Conservation (phyloP, 1,140 invertebrate species). For the Battus philenor region DNA sequence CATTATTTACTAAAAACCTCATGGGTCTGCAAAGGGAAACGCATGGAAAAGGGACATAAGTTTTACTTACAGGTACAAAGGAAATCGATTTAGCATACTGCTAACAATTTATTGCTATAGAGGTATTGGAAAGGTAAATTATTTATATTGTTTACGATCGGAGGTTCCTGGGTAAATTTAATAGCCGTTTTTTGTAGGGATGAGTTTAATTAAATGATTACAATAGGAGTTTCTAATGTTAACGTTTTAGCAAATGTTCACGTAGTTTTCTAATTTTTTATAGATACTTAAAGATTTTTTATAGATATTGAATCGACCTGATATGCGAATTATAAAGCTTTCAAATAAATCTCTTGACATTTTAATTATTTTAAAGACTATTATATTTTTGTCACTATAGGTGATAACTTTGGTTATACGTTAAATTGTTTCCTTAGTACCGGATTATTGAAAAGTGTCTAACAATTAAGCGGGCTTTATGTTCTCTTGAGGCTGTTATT, state of each 20-base stretch:
- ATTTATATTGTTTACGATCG: conserved; percentile 13
- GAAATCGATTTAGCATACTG: conserved; percentile 17
- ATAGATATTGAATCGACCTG: background rate
- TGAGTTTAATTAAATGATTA: background rate
- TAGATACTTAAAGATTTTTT: background rate
- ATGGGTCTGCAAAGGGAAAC: conserved; percentile 33
- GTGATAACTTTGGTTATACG: too few relatives aligned
- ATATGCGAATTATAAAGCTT: background rate
- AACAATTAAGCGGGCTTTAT: too few relatives aligned
- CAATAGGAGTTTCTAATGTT: background rate
- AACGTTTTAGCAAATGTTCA: background rate
- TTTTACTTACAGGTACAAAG: conserved; percentile 17
- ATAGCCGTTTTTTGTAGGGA: background rate
- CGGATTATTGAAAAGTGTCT: background rate
- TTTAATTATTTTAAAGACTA: too few relatives aligned
- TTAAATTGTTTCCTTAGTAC: too few relatives aligned
- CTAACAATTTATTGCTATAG: conserved; percentile 14
- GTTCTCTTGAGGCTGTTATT: too few relatives aligned
- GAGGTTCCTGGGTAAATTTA: background rate
- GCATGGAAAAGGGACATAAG: conserved; percentile 16
- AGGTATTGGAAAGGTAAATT: conserved; percentile 10
- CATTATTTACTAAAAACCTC: conserved; percentile 60
- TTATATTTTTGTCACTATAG: too few relatives aligned
- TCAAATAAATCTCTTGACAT: background rate
- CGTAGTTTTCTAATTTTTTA: background rate